A percentile compares a stretch with the other conserved stretches of the same genome.
phyloP scores from a whole-genome alignment of 2,797 vertebrate genomes.

The Dermochelys coriacea region DNA sequence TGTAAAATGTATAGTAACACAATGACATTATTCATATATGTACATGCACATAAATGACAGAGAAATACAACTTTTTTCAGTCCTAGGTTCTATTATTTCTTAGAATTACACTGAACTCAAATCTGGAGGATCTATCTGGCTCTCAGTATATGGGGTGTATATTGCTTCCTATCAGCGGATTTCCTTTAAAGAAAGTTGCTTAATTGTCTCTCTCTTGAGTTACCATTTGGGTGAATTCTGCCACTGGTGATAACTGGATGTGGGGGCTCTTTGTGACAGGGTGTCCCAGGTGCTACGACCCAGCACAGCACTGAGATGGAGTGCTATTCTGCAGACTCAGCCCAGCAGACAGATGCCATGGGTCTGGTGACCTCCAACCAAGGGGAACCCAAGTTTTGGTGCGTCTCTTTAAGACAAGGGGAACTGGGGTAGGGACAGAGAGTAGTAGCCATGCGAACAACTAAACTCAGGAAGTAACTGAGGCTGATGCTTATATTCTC shows the following conservation, averaged over 20 bases:
- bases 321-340: neutral
- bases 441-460: neutral
- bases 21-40: neutral
- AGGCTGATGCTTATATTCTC: neutral
- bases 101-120: neutral
- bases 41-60: neutral
- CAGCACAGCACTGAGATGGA: neutral
- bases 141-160: fast-evolving
- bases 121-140: neutral
- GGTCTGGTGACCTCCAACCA: neutral
- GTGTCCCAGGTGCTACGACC: neutral
- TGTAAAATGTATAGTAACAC: neutral
- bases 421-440: neutral
- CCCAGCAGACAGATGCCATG: neutral
- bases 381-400: neutral
- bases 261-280: neutral
- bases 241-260: neutral
- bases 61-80: neutral
- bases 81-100: neutral
- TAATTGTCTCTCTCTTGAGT: neutral
- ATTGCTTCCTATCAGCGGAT: neutral
- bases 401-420: neutral
- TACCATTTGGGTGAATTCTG: neutral
- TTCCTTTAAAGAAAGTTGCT: neutral
- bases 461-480: neutral